Percentiles rank a stretch among this genome's conserved stretches.
Evolutionary conservation across 2,888 invertebrate species (phyloP).

Genomic region (Sympetrum striolatum): DNA sequence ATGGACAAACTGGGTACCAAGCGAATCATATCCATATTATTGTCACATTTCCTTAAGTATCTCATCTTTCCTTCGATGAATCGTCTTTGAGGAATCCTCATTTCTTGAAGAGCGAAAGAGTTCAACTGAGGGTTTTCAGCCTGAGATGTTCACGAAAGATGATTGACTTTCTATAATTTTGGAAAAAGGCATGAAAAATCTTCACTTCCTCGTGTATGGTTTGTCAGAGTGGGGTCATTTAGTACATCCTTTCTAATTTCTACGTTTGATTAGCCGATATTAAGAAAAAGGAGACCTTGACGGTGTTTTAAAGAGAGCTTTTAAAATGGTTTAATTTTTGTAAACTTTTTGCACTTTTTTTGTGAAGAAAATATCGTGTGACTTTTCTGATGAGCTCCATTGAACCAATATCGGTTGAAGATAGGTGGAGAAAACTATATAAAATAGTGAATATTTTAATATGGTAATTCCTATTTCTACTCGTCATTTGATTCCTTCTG

Average conservation of each 20-base stretch:
- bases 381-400: background rate
- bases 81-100: background rate
- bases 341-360: background rate
- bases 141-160: no score
- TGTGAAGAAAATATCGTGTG: background rate
- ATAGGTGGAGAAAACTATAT: background rate
- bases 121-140: background rate
- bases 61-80: background rate
- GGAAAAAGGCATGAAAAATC: background rate
- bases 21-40: background rate
- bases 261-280: background rate
- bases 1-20: background rate
- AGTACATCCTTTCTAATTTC: background rate
- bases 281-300: background rate
- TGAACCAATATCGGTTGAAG: background rate
- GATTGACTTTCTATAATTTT: no score
- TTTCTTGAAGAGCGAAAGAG: background rate
- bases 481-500: constrained; percentile 21
- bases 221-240: background rate
- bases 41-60: background rate
- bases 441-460: background rate
- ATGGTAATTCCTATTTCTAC: background rate
- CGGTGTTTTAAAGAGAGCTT: background rate
- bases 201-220: background rate
- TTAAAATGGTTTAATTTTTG: background rate